Evolutionary conservation across 2,888 invertebrate genomes (phyloP), one percentile per base, ranked within the genome.

Genomic region (Ceratothoa steindachneri): DNA sequence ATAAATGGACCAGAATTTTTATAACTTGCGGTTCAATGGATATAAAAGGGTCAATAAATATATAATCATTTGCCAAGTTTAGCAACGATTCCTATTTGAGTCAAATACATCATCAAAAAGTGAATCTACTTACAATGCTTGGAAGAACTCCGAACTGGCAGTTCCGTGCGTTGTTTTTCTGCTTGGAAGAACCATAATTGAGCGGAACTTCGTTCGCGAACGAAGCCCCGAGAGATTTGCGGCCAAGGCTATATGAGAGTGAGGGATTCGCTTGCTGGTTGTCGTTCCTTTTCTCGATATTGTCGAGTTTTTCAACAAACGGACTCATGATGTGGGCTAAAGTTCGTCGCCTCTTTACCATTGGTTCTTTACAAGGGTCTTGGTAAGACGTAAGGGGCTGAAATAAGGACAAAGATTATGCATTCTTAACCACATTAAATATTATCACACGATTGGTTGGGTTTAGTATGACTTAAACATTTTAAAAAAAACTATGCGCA

Each of bases 311-410:
- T 19, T 77, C 74, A n/a, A 77, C 74, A 0, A 75, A 69, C 9
- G 74, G 69, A 51, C 74, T 74, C 77, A 77, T 77, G 66, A 72
- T 74, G 64, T 77, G 66, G 24, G 72, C 77, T 31, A 75, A 30
- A 0, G 74, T 72, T 1, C 74, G 30, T 15, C 72, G 53, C 31
- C 77, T 29, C 64, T 72, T 67, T 28, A 67, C 74, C 29, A 55
- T 67, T 0, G 77, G 73, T 15, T 64, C 72, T 69, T 77, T 74
- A 24, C 70, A 74, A 5, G 76, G 76, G 51, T 76, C 76, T 31
- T 66, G 69, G 70, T 76, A 76, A 4, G 67, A 67, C 3, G 70
- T 70, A 28, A 76, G 73, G 3, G 76, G 76, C 76, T 76, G 41
- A 12, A 51, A 31, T 30, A 9, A 41, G 15, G 41, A 41, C 5